Percentiles rank a stretch among this genome's conserved stretches.
These are phyloP conservation scores for Phylloscopus trochilus DNA, from an alignment of 2,113 vertebrate species.

Conservation along the genomic window DNA sequence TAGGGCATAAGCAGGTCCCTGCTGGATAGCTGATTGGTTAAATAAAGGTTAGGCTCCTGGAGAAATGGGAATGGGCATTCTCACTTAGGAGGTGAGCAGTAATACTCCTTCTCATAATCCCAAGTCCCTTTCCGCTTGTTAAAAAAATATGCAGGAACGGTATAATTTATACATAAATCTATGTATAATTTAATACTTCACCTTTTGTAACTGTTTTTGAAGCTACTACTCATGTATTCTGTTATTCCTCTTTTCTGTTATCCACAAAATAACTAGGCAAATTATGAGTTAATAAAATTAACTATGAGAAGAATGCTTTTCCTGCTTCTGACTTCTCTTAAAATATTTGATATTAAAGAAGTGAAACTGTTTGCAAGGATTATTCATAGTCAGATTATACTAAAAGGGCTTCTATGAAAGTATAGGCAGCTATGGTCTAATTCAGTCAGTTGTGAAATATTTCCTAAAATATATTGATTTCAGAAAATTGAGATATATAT, in stretches of 20 bases:
- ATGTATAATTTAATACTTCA: not conserved
- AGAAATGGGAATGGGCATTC: not conserved
- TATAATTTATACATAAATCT: not conserved
- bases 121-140: not conserved
- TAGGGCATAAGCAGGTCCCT: not conserved
- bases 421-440: not conserved
- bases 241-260: not conserved
- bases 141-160: not conserved
- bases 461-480: not conserved
- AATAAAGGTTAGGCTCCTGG: not conserved
- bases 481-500: not conserved
- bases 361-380: not conserved
- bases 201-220: not conserved
- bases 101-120: not conserved
- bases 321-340: not conserved
- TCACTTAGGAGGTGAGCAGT: not conserved
- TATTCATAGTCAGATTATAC: not conserved
- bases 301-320: not conserved
- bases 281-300: not conserved
- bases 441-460: not conserved
- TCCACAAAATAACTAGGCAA: not conserved
- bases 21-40: slow-evolving; percentile 3
- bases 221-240: not conserved
- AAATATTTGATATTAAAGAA: not conserved
- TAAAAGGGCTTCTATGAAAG: not conserved